Conservation (phyloP, 2,888 invertebrate species). For the Trisateles emortualis region DNA sequence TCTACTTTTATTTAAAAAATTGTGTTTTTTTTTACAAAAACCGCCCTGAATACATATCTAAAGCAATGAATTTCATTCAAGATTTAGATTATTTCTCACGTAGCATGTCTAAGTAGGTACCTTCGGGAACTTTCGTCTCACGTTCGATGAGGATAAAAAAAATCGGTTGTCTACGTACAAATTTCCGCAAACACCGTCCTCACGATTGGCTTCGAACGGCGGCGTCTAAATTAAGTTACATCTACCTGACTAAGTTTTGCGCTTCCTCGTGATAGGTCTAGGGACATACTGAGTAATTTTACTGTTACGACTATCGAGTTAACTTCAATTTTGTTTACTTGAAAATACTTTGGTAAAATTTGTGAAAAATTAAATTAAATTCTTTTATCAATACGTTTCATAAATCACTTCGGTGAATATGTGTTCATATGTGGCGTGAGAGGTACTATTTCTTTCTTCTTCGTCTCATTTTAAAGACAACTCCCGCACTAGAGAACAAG, state of each 20-base stretch:
- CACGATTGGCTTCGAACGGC: slow-evolving; percentile 65
- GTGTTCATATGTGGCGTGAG: too few relatives aligned
- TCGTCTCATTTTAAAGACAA: too few relatives aligned
- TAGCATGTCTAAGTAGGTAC: slow-evolving; percentile 44
- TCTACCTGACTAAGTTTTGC: slow-evolving; percentile 63
- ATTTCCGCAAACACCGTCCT: slow-evolving; percentile 67
- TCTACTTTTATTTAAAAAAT: background rate
- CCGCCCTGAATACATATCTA: background rate
- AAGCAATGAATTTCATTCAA: slow-evolving; percentile 10
- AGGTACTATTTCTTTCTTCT: too few relatives aligned
- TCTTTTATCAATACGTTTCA: too few relatives aligned
- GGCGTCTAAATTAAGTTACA: slow-evolving; percentile 74
- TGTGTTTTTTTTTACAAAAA: background rate
- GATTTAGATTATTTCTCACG: slow-evolving; percentile 50
- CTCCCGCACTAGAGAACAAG: too few relatives aligned
- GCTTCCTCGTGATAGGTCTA: slow-evolving; percentile 47
- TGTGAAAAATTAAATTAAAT: too few relatives aligned
- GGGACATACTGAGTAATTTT: slow-evolving; percentile 38
- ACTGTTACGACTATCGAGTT: slow-evolving; percentile 27
- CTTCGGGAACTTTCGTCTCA: slow-evolving; percentile 64
- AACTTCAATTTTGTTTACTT: background rate
- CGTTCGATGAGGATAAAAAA: slow-evolving; percentile 64
- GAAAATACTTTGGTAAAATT: background rate
- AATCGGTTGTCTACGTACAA: slow-evolving; percentile 69
- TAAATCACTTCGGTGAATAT: too few relatives aligned